These are phyloP conservation scores for Subanguina moxae DNA, from an alignment of 1,140 invertebrate genomes.

Conservation along the genomic window DNA sequence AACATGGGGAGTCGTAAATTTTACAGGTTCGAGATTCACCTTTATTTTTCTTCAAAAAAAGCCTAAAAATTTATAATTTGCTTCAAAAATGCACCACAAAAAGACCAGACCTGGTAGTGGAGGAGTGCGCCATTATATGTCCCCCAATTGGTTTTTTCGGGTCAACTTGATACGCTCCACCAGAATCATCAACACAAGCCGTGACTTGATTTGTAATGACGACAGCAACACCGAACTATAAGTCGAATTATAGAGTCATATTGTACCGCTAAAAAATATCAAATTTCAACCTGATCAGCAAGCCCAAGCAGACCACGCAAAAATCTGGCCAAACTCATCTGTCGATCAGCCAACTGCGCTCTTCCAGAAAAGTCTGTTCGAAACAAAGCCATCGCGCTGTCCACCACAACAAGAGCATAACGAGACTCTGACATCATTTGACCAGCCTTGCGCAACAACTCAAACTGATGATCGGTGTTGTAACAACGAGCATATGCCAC, in stretches of 20 bases:
- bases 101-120: slow-evolving; percentile 75
- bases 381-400: slow-evolving; percentile 91
- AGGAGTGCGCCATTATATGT: slow-evolving; percentile 94
- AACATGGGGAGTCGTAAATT: slow-evolving; percentile 94
- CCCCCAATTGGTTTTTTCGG: slow-evolving; percentile 98
- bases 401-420: slow-evolving; percentile 89
- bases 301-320: slow-evolving; percentile 82
- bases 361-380: slow-evolving; percentile 92
- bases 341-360: slow-evolving; percentile 85
- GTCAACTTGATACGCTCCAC: slow-evolving; percentile 81
- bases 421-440: slow-evolving; percentile 97
- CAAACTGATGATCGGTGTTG: slow-evolving; percentile 93
- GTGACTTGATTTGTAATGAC: slow-evolving; percentile 99
- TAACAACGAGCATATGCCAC: slow-evolving; percentile 91
- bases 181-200: slow-evolving; percentile 86
- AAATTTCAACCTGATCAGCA: slow-evolving; percentile 76
- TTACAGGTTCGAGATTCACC: slow-evolving; percentile 95
- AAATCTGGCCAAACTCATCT: slow-evolving; percentile 87
- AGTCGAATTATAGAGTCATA: too few relatives aligned
- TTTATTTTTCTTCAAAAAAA: slow-evolving; percentile 88
- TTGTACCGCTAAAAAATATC: background rate
- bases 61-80: slow-evolving; percentile 65
- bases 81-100: slow-evolving; percentile 11
- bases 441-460: slow-evolving; percentile 81
- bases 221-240: slow-evolving; percentile 90